phyloP scores from a whole-genome alignment of 1,140 invertebrate genomes.

The Dolichoris vasculosae region DNA sequence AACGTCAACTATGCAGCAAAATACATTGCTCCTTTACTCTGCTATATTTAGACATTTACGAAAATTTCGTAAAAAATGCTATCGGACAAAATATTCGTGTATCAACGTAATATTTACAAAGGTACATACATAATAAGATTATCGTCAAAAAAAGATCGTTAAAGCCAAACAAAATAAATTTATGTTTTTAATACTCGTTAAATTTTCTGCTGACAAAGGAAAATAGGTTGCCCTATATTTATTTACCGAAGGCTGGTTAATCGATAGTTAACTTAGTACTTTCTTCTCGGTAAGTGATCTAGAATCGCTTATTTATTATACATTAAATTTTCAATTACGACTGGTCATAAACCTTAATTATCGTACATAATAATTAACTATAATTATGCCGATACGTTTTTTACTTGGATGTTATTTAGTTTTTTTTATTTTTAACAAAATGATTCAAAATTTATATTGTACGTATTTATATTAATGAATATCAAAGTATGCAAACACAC shows the following conservation, averaged over 20 bases:
- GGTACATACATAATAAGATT: not conserved
- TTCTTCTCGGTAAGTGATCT: slow-evolving; percentile 8
- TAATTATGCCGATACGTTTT: too few relatives aligned
- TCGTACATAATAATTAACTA: too few relatives aligned
- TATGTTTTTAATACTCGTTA: not conserved
- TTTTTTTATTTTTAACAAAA: too few relatives aligned
- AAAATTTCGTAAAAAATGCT: not conserved
- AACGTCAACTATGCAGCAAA: not conserved
- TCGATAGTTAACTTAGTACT: not conserved
- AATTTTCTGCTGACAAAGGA: not conserved
- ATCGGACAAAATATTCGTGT: not conserved
- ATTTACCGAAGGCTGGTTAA: not conserved
- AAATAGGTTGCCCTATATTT: slow-evolving; percentile 11
- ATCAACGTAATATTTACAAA: not conserved
- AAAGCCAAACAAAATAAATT: not conserved
- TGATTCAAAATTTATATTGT: too few relatives aligned
- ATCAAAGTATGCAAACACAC: too few relatives aligned
- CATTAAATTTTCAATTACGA: not conserved
- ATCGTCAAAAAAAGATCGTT: not conserved
- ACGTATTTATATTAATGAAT: too few relatives aligned
- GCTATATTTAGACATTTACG: not conserved
- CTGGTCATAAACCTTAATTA: too few relatives aligned
- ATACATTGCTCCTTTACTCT: not conserved
- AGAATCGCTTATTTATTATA: not conserved
- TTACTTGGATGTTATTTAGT: too few relatives aligned